Evolutionary conservation across 2,797 vertebrate genomes (phyloP).

Genomic region (Taeniopygia guttata): DNA sequence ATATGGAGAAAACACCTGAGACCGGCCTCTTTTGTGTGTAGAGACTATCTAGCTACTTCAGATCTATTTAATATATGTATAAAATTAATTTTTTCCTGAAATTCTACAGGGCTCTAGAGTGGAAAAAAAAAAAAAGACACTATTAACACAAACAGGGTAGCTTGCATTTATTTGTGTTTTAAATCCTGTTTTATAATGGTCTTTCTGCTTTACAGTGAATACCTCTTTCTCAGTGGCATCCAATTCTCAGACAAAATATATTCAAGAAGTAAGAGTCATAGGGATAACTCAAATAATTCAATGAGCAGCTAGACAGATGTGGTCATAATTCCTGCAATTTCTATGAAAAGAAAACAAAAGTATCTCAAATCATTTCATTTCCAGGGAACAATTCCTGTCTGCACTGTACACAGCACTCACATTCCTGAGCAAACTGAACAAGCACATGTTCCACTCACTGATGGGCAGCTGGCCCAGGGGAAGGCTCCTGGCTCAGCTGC

Average conservation of each 20-base stretch:
- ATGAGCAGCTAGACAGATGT: neutral
- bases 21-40: neutral
- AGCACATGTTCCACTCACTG: rapidly evolving
- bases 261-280: neutral
- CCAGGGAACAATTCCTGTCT: neutral
- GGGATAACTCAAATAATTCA: neutral
- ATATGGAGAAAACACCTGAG: neutral
- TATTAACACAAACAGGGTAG: neutral
- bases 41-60: neutral
- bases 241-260: neutral
- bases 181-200: neutral
- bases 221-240: neutral
- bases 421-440: neutral
- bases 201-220: neutral
- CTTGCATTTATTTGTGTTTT: neutral
- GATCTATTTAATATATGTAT: neutral
- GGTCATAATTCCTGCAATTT: neutral
- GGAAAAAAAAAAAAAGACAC: neutral
- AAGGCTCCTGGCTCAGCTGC: neutral
- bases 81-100: neutral
- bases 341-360: neutral
- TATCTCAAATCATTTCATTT: neutral
- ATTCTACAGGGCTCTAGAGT: neutral
- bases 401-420: neutral
- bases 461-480: rapidly evolving